These are phyloP conservation scores for Lichenostomus cassidix DNA, from an alignment of 2,113 vertebrate genomes.

Conservation along the genomic window DNA sequence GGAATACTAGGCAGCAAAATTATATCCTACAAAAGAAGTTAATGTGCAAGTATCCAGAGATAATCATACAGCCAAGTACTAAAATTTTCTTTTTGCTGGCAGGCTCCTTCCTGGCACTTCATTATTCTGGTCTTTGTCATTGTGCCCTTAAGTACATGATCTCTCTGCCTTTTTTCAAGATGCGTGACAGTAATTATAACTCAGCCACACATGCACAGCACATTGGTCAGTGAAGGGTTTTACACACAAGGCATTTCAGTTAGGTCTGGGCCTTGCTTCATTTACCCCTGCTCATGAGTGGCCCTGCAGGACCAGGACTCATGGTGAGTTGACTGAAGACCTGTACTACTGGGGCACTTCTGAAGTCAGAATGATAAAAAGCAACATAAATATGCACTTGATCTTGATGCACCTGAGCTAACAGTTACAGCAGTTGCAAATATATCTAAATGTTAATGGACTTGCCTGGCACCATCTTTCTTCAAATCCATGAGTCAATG, in stretches of 20 bases:
- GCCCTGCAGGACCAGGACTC: background rate
- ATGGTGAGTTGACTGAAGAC: background rate
- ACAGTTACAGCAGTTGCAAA: background rate
- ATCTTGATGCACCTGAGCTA: background rate
- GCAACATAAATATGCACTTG: background rate
- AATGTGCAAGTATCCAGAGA: background rate
- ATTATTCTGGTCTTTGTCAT: background rate
- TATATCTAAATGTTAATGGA: background rate
- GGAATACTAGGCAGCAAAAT: too few relatives aligned
- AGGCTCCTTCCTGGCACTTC: background rate
- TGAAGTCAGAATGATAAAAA: background rate
- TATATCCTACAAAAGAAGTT: background rate
- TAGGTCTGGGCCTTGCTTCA: background rate
- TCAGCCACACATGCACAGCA: background rate
- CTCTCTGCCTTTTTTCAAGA: background rate
- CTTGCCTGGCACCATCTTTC: background rate
- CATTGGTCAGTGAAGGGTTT: background rate
- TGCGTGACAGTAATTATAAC: background rate
- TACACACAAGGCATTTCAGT: background rate
- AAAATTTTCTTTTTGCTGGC: background rate
- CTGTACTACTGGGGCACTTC: background rate
- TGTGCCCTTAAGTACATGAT: background rate
- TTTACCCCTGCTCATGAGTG: background rate
- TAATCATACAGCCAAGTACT: background rate
- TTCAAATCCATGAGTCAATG: background rate